Conservation (phyloP, 2,797 vertebrate species). For the Acanthopagrus latus region DNA sequence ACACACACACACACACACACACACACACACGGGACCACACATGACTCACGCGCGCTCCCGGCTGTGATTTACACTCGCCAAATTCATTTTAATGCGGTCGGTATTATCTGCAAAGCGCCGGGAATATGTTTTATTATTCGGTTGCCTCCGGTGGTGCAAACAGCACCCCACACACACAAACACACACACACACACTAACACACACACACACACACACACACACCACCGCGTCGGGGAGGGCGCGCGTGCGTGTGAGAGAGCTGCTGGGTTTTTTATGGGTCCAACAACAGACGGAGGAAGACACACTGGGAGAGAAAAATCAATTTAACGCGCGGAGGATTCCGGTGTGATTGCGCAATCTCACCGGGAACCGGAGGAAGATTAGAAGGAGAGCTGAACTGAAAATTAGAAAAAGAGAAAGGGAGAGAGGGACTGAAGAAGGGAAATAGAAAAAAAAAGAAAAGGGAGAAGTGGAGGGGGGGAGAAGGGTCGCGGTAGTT, state of each 20-base stretch:
- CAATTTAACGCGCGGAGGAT: constrained; percentile 81
- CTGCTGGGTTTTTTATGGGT: constrained; percentile 57
- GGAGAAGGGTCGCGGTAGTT: neutral
- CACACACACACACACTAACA: neutral
- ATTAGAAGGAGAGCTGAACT: constrained; percentile 70
- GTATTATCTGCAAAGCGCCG: constrained; percentile 70
- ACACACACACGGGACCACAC: constrained; percentile 30
- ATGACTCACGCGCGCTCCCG: constrained; percentile 35
- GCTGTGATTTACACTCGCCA: constrained; percentile 60
- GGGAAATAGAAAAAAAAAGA: constrained; percentile 49
- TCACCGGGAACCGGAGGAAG: constrained; percentile 76
- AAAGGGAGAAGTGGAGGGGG: neutral
- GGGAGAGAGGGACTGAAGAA: constrained; percentile 34
- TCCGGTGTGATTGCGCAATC: constrained; percentile 80
- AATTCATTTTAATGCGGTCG: constrained; percentile 70
- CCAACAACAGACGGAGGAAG: constrained; percentile 69
- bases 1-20: constrained; percentile 13
- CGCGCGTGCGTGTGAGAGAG: constrained; percentile 34
- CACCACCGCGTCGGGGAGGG: constrained; percentile 8
- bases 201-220: neutral
- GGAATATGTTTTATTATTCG: constrained; percentile 74
- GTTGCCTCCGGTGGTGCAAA: constrained; percentile 56
- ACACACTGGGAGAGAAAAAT: constrained; percentile 70
- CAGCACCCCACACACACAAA: constrained; percentile 15
- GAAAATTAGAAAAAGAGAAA: constrained; percentile 59